Evolutionary conservation across 2,888 invertebrate genomes (phyloP).

Genomic region (Nephrotoma guestfalica): DNA sequence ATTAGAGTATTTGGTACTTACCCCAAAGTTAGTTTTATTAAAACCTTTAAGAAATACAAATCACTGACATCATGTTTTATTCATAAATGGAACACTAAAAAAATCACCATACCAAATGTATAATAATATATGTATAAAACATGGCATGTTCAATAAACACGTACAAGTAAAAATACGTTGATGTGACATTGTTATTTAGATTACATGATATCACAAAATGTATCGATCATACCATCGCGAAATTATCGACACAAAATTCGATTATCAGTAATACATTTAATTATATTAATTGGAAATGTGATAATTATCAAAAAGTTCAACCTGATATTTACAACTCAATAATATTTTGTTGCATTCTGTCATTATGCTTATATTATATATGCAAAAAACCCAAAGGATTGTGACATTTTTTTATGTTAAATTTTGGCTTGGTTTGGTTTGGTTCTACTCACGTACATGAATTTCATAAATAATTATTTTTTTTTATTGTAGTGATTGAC

Average conservation of each 20-base stretch:
- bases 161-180: too few species aligned
- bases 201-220: too few species aligned
- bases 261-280: neutral
- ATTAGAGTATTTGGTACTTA: too few species aligned
- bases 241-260: neutral
- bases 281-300: neutral
- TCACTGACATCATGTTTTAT: too few species aligned
- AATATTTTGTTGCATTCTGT: neutral
- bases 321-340: neutral
- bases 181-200: too few species aligned
- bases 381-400: neutral
- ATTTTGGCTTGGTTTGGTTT: neutral
- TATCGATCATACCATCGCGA: neutral
- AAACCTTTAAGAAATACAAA: too few species aligned
- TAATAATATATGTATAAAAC: too few species aligned
- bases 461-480: neutral
- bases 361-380: neutral
- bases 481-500: neutral
- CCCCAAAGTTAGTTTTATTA: too few species aligned
- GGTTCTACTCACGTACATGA: neutral
- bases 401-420: neutral
- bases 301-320: neutral
- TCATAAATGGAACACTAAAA: too few species aligned
- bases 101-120: too few species aligned
- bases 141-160: too few species aligned